Conservation (phyloP, 1,140 invertebrate species). For the Trichonephila inaurata region DNA sequence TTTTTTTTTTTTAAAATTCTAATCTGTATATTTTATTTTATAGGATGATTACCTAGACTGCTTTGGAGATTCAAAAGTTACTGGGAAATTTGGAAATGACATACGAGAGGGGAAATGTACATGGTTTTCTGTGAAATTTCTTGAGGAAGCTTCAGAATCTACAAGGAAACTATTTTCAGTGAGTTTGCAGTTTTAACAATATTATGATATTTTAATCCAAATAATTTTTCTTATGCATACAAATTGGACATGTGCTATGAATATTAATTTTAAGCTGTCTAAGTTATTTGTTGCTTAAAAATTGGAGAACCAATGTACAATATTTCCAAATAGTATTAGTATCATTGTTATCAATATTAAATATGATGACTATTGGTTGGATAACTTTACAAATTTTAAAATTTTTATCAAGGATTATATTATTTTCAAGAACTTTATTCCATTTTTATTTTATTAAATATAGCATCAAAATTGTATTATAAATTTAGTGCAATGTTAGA, state of each 20-base stretch:
- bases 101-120: constrained; percentile 98
- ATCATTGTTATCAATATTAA: background rate
- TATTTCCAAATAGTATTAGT: background rate
- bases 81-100: constrained; percentile 94
- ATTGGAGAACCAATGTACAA: background rate
- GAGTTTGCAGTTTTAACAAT: background rate
- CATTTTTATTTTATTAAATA: no score
- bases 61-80: constrained; percentile 91
- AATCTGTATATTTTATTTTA: background rate
- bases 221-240: background rate
- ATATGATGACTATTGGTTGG: no score
- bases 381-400: no score
- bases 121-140: constrained; percentile 94
- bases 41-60: constrained; percentile 96
- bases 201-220: background rate
- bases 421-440: no score
- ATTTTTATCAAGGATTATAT: no score
- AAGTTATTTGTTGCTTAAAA: background rate
- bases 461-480: no score
- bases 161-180: constrained; percentile 79
- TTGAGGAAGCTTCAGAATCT: constrained; percentile 85
- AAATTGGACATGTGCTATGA: no score
- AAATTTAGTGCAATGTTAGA: no score
- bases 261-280: no score
- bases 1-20: background rate